These are phyloP conservation scores for Eidolon helvum DNA, from an alignment of 2,113 vertebrate species.

Conservation along the genomic window DNA sequence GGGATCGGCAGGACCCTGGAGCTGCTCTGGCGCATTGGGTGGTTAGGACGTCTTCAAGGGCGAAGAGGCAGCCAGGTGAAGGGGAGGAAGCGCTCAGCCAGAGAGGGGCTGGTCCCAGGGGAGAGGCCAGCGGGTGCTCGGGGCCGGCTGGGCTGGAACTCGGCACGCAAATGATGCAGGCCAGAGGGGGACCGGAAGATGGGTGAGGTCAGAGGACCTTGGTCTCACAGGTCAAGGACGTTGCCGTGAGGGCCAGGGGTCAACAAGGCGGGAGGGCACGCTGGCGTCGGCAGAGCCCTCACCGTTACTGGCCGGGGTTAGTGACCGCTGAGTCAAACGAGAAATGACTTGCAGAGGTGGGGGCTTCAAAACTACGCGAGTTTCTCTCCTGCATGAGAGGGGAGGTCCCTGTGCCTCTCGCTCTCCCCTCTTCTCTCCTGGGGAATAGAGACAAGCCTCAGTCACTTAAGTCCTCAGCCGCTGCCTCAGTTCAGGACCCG, in stretches of 20 bases:
- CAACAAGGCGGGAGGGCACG: rapidly evolving
- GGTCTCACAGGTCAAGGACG: neutral
- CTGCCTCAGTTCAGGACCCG: neutral
- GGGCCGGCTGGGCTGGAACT: neutral
- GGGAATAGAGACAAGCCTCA: neutral
- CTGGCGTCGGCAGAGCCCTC: rapidly evolving
- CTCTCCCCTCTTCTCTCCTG: neutral
- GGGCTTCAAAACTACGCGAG: neutral
- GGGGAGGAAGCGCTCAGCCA: no score
- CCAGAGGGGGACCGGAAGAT: neutral
- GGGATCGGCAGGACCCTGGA: rapidly evolving
- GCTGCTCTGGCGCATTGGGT: neutral
- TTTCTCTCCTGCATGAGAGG: neutral
- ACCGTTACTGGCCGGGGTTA: no score
- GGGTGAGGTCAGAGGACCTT: neutral
- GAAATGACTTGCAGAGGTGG: neutral
- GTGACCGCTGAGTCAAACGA: neutral
- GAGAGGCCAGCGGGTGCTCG: neutral
- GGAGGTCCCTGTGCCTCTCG: neutral
- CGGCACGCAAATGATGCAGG: neutral
- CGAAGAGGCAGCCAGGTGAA: neutral
- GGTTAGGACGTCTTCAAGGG: neutral
- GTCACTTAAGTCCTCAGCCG: rapidly evolving
- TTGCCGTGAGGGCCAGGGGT: no score
- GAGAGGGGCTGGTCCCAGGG: neutral